These are phyloP conservation scores for Boulengeromyrus knoepffleri DNA, from an alignment of 2,113 vertebrate genomes.

Conservation along the genomic window DNA sequence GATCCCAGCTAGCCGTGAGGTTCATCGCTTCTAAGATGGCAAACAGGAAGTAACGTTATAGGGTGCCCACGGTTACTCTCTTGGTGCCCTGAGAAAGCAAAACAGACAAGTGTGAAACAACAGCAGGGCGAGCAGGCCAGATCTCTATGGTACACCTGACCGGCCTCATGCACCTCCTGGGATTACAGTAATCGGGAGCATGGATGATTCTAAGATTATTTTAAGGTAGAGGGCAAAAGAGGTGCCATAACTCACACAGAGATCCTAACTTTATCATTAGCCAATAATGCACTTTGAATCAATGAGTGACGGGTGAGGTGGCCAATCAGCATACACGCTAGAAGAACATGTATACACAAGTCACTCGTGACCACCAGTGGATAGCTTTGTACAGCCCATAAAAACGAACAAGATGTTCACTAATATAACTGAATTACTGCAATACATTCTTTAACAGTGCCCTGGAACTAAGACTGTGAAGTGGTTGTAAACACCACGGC, in stretches of 20 bases:
- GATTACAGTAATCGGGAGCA: background rate
- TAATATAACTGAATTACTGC: background rate
- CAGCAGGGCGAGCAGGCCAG: background rate
- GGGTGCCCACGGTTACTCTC: constrained; percentile 27
- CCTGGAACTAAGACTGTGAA: too few relatives aligned
- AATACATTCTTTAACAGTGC: background rate
- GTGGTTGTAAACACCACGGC: too few relatives aligned
- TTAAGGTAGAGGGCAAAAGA: background rate
- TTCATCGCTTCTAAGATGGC: constrained; percentile 47
- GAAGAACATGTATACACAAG: background rate
- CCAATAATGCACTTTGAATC: background rate
- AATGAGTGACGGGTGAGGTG: background rate
- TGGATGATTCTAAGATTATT: background rate
- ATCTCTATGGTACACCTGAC: background rate
- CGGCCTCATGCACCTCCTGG: background rate
- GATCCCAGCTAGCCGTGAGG: constrained; percentile 62
- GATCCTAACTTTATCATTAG: background rate
- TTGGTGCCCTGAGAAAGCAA: background rate
- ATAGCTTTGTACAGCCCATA: background rate
- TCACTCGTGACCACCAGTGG: background rate
- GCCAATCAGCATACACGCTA: background rate
- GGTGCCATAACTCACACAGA: background rate
- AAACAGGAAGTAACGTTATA: background rate
- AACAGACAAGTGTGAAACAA: too few relatives aligned
- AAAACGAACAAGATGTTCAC: background rate